Evolutionary conservation across 1,140 invertebrate species (phyloP).

Genomic region (Drosophila nigrodunni): DNA sequence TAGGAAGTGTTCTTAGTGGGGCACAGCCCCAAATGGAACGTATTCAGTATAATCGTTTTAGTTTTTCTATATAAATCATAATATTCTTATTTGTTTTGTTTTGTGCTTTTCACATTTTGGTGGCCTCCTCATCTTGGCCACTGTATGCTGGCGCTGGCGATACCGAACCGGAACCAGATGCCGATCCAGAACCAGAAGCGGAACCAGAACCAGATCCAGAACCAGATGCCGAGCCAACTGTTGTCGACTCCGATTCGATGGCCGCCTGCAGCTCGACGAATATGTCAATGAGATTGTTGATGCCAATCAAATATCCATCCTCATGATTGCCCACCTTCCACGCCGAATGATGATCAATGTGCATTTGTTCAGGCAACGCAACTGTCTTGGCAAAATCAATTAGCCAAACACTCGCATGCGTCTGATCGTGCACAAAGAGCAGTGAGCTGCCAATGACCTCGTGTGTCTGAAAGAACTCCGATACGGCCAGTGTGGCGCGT

Average conservation of each 20-base stretch:
- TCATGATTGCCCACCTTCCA: slow-evolving; percentile 99
- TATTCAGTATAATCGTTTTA: slow-evolving; percentile 44
- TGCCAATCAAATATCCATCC: slow-evolving; percentile 97
- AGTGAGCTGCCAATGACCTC: slow-evolving; percentile 99
- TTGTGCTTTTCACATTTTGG: slow-evolving; percentile 25
- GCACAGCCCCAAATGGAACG: slow-evolving; percentile 50
- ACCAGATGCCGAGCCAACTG: slow-evolving; percentile 13
- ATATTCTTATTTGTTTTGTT: slow-evolving; percentile 8
- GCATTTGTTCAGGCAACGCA: slow-evolving; percentile 90
- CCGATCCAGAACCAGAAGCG: slow-evolving; percentile 19
- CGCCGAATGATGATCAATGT: slow-evolving; percentile 91
- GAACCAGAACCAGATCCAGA: slow-evolving; percentile 30
- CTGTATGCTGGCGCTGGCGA: slow-evolving; percentile 29
- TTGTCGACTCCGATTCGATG: slow-evolving; percentile 36
- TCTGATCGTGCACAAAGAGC: slow-evolving; percentile 97
- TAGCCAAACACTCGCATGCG: slow-evolving; percentile 96
- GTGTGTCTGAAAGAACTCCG: slow-evolving; percentile 95
- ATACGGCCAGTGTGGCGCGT: slow-evolving; percentile 91
- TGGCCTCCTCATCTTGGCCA: slow-evolving; percentile 31
- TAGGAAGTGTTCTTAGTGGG: slow-evolving; percentile 45
- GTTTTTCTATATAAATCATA: slow-evolving; percentile 15
- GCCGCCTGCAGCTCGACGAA: slow-evolving; percentile 86
- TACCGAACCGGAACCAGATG: slow-evolving; percentile 36
- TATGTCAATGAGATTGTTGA: slow-evolving; percentile 97
- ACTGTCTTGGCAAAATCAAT: slow-evolving; percentile 99